These are phyloP conservation scores for Eolophus roseicapilla DNA, from an alignment of 2,113 vertebrate species.

Conservation along the genomic window DNA sequence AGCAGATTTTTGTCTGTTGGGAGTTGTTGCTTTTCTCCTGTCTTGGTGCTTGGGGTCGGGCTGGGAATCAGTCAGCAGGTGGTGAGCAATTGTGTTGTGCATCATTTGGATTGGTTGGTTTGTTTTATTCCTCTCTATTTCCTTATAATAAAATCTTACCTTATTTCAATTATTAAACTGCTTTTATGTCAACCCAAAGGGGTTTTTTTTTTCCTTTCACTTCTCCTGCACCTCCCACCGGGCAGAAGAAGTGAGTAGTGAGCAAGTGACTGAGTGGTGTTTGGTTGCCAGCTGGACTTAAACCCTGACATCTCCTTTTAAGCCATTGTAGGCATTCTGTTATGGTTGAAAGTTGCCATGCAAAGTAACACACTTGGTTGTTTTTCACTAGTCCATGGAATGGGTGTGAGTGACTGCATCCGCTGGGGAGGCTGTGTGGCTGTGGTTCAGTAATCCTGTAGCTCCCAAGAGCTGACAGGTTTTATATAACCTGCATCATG, in stretches of 20 bases:
- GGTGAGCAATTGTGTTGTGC: neutral
- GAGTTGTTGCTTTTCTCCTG: neutral
- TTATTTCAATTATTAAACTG: neutral
- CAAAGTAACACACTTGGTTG: neutral
- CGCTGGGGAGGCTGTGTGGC: neutral
- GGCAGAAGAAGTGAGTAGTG: neutral
- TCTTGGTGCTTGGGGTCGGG: neutral
- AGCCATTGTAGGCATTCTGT: neutral
- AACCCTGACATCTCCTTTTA: neutral
- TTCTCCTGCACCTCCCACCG: neutral
- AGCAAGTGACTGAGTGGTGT: neutral
- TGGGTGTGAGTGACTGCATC: neutral
- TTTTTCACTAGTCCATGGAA: accelerated
- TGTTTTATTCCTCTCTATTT: neutral
- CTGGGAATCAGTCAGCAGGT: neutral
- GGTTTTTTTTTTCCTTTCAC: neutral
- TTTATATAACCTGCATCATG: accelerated
- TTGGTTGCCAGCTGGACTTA: neutral
- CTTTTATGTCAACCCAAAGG: neutral
- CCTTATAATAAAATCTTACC: neutral
- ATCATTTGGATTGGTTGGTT: neutral
- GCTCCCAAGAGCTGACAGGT: neutral
- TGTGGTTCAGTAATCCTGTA: neutral
- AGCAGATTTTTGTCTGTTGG: neutral
- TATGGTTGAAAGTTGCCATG: accelerated